phyloP scores from a whole-genome alignment of 2,888 invertebrate species.

The Drosophila cognata region DNA sequence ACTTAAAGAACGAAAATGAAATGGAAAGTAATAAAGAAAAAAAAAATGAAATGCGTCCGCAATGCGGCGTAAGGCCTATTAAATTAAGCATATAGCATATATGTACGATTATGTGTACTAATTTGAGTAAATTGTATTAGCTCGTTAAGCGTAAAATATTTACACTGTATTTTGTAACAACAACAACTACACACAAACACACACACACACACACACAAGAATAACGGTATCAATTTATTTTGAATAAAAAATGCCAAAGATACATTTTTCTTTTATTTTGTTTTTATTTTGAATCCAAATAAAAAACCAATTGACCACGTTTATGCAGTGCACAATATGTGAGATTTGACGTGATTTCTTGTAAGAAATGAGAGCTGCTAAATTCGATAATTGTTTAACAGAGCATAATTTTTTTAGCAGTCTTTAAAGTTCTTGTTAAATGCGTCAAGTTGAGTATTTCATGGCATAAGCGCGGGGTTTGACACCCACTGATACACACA shows the following conservation, averaged over 20 bases:
- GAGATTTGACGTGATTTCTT: neutral
- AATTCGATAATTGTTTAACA: neutral
- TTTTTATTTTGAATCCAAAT: constrained; percentile 1
- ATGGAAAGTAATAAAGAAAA: constrained; percentile 22
- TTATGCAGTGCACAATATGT: neutral
- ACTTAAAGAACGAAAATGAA: constrained; percentile 32
- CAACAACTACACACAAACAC: constrained; percentile 33
- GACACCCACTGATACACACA: neutral
- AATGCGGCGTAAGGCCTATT: constrained; percentile 71
- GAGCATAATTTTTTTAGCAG: neutral
- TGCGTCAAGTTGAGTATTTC: neutral
- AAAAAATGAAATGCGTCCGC: constrained; percentile 30
- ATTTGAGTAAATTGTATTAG: constrained; percentile 65
- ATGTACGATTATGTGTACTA: constrained; percentile 57
- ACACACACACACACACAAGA: constrained; percentile 26
- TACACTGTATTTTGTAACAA: constrained; percentile 65
- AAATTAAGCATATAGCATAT: constrained; percentile 65
- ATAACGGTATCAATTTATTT: constrained; percentile 76
- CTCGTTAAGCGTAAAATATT: constrained; percentile 63
- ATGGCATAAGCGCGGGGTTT: neutral
- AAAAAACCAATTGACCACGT: neutral
- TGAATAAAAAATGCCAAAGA: constrained; percentile 82
- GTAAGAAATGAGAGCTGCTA: neutral
- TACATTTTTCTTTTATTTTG: constrained; percentile 36
- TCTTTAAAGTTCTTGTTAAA: neutral